Evolutionary conservation across 2,797 vertebrate species (phyloP).

Genomic region (Okamejei kenojei): DNA sequence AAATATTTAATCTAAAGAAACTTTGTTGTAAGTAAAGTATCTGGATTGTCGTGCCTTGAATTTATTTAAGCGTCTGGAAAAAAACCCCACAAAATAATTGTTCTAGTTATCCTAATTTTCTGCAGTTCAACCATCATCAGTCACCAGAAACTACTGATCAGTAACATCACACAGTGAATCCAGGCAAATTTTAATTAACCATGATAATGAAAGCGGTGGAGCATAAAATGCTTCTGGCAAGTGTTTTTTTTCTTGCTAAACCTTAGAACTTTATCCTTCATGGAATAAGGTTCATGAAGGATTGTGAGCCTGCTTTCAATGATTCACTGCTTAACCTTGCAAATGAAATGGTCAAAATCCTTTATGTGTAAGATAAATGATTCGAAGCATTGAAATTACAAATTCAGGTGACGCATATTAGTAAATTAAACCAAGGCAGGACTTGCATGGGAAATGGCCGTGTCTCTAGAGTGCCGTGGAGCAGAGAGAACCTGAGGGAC

Average conservation of each 20-base stretch:
- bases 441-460: no score
- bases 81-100: no score
- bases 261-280: conserved; percentile 1
- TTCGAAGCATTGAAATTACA: background rate
- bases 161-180: background rate
- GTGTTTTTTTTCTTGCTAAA: background rate
- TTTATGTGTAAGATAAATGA: background rate
- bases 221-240: background rate
- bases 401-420: background rate
- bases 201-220: background rate
- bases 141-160: background rate
- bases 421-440: no score
- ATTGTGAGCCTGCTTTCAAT: background rate
- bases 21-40: background rate
- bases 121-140: background rate
- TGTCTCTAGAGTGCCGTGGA: no score
- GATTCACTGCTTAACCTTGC: background rate
- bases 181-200: conserved; percentile 6
- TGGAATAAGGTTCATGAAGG: background rate
- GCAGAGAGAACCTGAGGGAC: no score
- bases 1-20: background rate
- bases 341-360: background rate
- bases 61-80: background rate
- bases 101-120: background rate
- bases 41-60: background rate